Percentiles rank a stretch among this genome's conserved stretches.
phyloP scores from a whole-genome alignment of 2,888 invertebrate genomes.

The Drosophila colorata region DNA sequence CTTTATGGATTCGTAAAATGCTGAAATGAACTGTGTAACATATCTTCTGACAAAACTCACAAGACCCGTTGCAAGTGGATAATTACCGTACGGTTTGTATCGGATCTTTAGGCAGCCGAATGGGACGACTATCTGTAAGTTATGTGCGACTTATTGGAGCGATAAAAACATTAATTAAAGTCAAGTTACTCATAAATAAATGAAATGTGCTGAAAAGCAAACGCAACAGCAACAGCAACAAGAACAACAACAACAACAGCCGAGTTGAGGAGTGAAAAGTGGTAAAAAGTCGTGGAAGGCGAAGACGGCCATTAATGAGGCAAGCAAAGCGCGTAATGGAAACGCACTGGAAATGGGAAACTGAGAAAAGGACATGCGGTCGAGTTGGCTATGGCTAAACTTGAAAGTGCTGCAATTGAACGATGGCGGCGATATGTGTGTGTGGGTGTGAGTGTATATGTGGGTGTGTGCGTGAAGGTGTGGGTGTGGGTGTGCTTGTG shows the following conservation, averaged over 20 bases:
- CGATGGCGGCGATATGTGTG: neutral
- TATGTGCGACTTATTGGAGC: conserved; percentile 74
- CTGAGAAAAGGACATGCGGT: conserved; percentile 37
- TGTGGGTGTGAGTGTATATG: neutral
- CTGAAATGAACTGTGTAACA: too few relatives aligned
- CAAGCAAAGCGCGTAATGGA: conserved; percentile 35
- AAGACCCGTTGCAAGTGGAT: neutral
- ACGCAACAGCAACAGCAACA: conserved; percentile 25
- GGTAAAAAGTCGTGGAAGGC: conserved; percentile 24
- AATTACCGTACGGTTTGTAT: neutral
- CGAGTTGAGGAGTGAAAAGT: conserved; percentile 27
- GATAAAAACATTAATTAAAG: conserved; percentile 82
- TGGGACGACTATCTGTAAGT: conserved; percentile 46
- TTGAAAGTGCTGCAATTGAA: conserved; percentile 38
- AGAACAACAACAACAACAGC: too few relatives aligned
- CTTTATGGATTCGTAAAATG: neutral
- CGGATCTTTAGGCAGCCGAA: neutral
- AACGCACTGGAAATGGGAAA: conserved; percentile 22
- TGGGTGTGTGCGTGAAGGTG: conserved; percentile 10
- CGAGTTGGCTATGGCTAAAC: conserved; percentile 21
- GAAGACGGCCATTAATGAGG: conserved; percentile 41
- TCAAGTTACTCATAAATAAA: conserved; percentile 78
- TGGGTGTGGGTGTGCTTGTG: conserved; percentile 9
- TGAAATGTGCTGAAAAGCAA: conserved; percentile 63
- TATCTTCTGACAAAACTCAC: neutral